phyloP scores from a whole-genome alignment of 2,888 invertebrate genomes.

The Azorinus chamasolen region DNA sequence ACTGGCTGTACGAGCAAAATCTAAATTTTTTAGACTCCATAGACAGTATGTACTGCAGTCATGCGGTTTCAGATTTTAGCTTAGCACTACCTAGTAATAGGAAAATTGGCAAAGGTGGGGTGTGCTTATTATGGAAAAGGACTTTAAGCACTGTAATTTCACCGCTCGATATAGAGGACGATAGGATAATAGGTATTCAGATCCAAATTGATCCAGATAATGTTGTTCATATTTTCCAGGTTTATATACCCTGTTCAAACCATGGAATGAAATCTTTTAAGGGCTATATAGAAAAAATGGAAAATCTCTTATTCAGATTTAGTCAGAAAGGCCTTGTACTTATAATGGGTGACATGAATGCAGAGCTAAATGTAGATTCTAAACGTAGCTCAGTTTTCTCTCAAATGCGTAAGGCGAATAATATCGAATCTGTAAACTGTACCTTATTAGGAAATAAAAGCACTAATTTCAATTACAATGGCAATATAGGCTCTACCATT shows the following conservation, averaged over 20 bases:
- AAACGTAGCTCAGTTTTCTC: background rate
- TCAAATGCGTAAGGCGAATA: background rate
- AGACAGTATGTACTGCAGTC: slow-evolving; percentile 9
- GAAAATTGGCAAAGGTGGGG: slow-evolving; percentile 7
- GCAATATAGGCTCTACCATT: background rate
- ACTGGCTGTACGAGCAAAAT: slow-evolving; percentile 17
- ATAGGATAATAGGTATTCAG: slow-evolving; percentile 18
- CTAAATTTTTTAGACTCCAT: slow-evolving; percentile 18
- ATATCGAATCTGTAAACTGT: background rate
- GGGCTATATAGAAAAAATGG: slow-evolving; percentile 8
- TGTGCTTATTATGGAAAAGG: slow-evolving; percentile 10
- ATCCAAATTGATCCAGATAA: background rate
- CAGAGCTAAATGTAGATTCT: background rate
- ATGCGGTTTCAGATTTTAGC: slow-evolving; percentile 13
- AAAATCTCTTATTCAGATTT: slow-evolving; percentile 10
- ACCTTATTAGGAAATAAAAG: too few relatives aligned
- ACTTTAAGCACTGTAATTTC: background rate
- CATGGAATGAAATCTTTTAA: background rate
- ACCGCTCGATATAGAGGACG: background rate
- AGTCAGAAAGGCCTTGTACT: slow-evolving; percentile 6
- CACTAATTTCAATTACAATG: slow-evolving; percentile 2
- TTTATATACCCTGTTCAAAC: slow-evolving; percentile 19
- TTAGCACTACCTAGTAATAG: background rate
- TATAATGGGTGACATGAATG: slow-evolving; percentile 15
- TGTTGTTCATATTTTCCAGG: slow-evolving; percentile 8